Evolutionary conservation across 2,888 invertebrate species (phyloP), one percentile per base, ranked within the genome.

Genomic region (Hesperia comma): DNA sequence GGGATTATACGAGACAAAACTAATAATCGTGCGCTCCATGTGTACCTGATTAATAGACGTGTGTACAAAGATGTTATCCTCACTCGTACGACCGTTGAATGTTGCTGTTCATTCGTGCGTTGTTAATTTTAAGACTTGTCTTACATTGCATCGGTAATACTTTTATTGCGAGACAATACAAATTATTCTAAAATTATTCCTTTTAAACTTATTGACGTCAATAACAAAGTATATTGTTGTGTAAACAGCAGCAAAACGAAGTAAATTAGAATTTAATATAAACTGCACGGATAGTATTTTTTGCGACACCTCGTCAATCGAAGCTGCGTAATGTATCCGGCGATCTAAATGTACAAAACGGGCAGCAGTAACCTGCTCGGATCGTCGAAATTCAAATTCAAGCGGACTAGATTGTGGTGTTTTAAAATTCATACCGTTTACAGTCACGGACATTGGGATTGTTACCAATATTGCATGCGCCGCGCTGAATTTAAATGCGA

Each of bases 401-500:
- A 75, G 76, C 74, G 70, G 68, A 71, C 71, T 74, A 73, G 74
- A 76, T 77, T 78, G 75, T 75, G 70, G 77, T 77, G 77, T 83
- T 87, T 86, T 86, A 86, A 87, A 86, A 87, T 87, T 85, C 85
- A 85, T 81, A 82, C 77, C 79, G 82, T 75, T 79, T 72, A 75
- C 80, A 79, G 77, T 76, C 79, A 77, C 72, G 82, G 79, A 78
- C 83, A 79, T 78, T 77, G 77, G 75, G 79, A 80, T 84, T 83
- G 87, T 86, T 83, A 86, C 87, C 85, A 82, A 86, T 87, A 86
- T 84, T 79, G 85, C 79, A 75, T 72, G 79, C 79, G 77, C 74
- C 72, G 83, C 81, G 77, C 79, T 83, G 87, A 84, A 87, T 87
- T 83, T 84, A 83, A 87, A 86, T 85, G 79, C 78, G 75, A 75